Base-by-base conservation (phyloP, 2,113 vertebrate genomes). In the Oreochromis aureus region DNA sequence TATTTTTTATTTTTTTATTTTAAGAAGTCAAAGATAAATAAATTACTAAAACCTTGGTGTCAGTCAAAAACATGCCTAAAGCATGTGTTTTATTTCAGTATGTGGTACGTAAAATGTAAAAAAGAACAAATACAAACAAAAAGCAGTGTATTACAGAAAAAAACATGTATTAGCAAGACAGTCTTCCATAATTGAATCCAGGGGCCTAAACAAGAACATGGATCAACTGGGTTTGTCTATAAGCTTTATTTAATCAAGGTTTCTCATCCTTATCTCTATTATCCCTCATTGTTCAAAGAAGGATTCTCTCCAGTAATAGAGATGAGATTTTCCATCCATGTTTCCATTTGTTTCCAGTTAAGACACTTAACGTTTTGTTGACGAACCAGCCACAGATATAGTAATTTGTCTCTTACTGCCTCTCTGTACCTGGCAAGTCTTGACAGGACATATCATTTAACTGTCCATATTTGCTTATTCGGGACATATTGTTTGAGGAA, bases 261-360 rank as follows among this genome's bases (percentile, higher is more conserved):
- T 94, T 86, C 63, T 90, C 92, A 89, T 93, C 85, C 85, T 91
- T 91, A 92, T 94, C 93, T 89, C 44, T 63, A 85, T 93, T 86
- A 91, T 89, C 89, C 86, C 58, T 87, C 15, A 7, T 69, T 58
- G 16, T 83, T 83, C 51, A 80, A 78, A 89, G 80, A 69, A 89
- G 73, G 83, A 94, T 89, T 88, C 86, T 88, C 83, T 85, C 83
- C 73, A 80, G 89, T 88, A 90, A 92, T 83, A 87, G 73, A 12
- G 24, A 89, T 82, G 55, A 82, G 53, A 83, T 87, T 91, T 95
- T 93, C 89, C 86, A 71, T 87, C 76, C 39, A 32, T 84, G 63
- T 85, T 80, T 83, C 39, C 91, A 94, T 94, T 93, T 94, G 94
- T 88, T 93, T 95, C 89, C 87, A 93, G 91, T 95, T 91, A 92